Conservation (phyloP, 1,140 invertebrate species). For the Metaphire vulgaris region DNA sequence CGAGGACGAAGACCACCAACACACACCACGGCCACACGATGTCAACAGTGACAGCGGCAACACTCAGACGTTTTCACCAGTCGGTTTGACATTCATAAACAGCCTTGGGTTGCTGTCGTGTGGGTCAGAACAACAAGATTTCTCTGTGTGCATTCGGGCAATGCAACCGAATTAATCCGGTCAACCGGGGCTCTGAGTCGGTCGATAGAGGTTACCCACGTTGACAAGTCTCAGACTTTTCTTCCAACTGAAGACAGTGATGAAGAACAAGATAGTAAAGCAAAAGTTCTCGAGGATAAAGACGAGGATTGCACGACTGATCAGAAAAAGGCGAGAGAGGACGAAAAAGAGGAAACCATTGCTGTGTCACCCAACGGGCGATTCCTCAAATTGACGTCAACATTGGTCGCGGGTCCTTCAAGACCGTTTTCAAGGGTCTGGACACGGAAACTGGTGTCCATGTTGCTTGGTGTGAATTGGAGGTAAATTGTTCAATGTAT, state of each 20-base stretch:
- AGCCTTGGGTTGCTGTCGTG: background rate
- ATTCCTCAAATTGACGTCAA: conserved; percentile 99
- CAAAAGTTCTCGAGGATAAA: background rate
- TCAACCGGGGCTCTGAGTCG: background rate
- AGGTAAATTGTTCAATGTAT: no score
- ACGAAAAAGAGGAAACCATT: conserved; percentile 76
- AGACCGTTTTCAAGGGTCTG: conserved; percentile 94
- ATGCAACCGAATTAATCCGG: background rate
- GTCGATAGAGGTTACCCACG: background rate
- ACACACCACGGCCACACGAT: background rate
- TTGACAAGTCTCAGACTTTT: background rate
- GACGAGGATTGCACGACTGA: conserved; percentile 55
- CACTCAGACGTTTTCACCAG: no score
- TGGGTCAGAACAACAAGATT: no score
- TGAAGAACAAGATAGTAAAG: background rate
- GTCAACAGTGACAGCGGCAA: no score
- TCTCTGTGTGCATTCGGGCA: background rate
- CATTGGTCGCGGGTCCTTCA: conserved; percentile 95
- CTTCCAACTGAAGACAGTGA: background rate
- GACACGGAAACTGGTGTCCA: conserved; percentile 92
- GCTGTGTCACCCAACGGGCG: conserved; percentile 80
- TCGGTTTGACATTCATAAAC: no score
- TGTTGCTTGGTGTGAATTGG: conserved; percentile 97
- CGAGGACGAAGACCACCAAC: background rate
- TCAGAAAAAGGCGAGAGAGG: background rate